phyloP scores from a whole-genome alignment of 1,140 invertebrate genomes.

The Tetraneura akinire region DNA sequence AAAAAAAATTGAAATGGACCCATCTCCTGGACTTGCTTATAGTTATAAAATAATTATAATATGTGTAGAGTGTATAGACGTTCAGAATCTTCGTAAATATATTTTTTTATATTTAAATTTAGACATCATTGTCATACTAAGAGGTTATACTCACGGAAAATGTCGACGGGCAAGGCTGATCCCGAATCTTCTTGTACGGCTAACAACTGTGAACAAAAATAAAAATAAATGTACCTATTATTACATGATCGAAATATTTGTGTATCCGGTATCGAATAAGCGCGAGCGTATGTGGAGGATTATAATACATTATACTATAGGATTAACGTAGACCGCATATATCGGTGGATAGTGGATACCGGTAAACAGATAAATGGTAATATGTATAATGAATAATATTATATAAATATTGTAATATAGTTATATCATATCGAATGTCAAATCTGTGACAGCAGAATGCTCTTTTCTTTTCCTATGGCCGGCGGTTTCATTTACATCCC shows the following conservation, averaged over 20 bases:
- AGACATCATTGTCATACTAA: too few relatives aligned
- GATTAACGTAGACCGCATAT: slow-evolving; percentile 8
- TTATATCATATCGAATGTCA: background rate
- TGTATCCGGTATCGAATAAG: background rate
- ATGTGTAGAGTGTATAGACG: too few relatives aligned
- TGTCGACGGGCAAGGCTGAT: slow-evolving; percentile 40
- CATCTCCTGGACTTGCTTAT: too few relatives aligned
- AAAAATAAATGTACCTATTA: background rate
- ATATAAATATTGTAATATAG: background rate
- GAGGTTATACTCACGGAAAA: slow-evolving; percentile 34
- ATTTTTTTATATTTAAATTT: too few relatives aligned
- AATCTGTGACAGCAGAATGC: background rate
- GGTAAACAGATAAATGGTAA: background rate
- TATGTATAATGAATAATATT: background rate
- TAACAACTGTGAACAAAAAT: slow-evolving; percentile 33
- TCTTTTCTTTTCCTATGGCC: background rate
- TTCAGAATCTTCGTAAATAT: too few relatives aligned
- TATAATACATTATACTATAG: too few relatives aligned
- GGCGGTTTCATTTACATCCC: slow-evolving; percentile 3
- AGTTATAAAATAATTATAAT: too few relatives aligned
- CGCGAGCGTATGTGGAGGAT: background rate
- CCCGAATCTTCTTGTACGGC: slow-evolving; percentile 47
- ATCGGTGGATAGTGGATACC: background rate
- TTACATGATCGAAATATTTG: background rate
- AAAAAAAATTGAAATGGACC: too few relatives aligned